Conservation (phyloP, 2,113 vertebrate species). For the Alaudala cheleensis region DNA sequence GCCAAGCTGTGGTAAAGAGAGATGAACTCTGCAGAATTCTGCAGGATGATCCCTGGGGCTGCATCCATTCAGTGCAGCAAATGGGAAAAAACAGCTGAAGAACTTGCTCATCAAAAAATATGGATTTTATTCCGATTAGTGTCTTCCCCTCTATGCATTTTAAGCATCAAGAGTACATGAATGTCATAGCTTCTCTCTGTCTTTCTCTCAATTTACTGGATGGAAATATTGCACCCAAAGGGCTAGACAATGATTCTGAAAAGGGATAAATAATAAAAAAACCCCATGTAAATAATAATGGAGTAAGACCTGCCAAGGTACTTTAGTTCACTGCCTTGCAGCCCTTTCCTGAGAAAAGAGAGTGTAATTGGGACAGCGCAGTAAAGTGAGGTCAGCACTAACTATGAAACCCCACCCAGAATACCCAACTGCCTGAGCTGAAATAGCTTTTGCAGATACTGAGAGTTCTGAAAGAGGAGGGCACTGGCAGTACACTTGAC, state of each 20-base stretch:
- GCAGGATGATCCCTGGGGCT: not conserved
- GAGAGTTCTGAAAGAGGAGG: not conserved
- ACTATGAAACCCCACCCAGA: not conserved
- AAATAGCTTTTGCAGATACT: not conserved
- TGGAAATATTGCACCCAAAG: not conserved
- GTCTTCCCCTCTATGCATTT: not conserved
- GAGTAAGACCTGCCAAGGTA: not conserved
- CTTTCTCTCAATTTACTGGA: not conserved
- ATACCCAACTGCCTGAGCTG: not conserved
- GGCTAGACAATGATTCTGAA: not conserved
- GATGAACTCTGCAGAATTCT: not conserved
- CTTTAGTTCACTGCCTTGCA: not conserved
- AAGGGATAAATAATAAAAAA: not conserved
- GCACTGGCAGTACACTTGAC: not conserved
- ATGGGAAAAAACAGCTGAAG: not conserved
- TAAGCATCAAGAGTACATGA: not conserved
- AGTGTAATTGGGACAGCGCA: not conserved
- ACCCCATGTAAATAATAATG: not conserved
- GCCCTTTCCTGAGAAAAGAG: not conserved
- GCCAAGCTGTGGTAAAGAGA: not conserved
- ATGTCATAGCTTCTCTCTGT: not conserved
- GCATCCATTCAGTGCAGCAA: not conserved
- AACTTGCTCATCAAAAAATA: not conserved
- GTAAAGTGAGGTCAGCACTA: not conserved
- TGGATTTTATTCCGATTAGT: not conserved